A percentile compares a stretch with the other conserved stretches of the same genome.
phyloP scores from a whole-genome alignment of 35 echinoderm and acorn worm genomes.

The Eucidaris tribuloides region DNA sequence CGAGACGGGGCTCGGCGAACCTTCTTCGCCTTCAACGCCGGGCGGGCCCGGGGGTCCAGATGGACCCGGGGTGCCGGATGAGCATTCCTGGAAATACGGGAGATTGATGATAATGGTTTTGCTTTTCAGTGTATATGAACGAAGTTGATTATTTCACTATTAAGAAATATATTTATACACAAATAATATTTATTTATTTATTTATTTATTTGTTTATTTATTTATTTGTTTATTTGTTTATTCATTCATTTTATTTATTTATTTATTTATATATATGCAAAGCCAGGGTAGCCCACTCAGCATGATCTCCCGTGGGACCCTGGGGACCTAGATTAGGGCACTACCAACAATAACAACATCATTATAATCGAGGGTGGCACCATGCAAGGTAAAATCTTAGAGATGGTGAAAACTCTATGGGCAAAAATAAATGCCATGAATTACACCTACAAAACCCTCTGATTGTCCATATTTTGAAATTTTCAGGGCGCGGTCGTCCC shows the following conservation, averaged over 20 bases:
- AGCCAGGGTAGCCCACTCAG: too few relatives aligned
- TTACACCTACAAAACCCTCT: background rate
- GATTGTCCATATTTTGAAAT: background rate
- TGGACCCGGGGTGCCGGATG: slow-evolving; percentile 48
- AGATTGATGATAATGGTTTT: background rate
- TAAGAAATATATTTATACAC: background rate
- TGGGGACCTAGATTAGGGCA: too few relatives aligned
- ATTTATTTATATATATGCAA: background rate
- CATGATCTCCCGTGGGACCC: too few relatives aligned
- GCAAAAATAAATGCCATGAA: background rate
- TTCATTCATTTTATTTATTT: background rate
- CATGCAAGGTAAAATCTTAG: too few relatives aligned
- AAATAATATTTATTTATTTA: background rate
- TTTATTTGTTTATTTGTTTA: background rate
- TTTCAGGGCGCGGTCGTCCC: background rate
- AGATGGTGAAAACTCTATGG: background rate
- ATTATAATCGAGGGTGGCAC: too few relatives aligned
- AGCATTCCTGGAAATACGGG: slow-evolving; percentile 58
- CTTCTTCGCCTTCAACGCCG: slow-evolving; percentile 38
- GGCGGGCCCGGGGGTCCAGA: slow-evolving; percentile 56
- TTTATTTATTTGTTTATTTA: background rate
- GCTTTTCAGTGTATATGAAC: background rate
- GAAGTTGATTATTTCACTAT: background rate
- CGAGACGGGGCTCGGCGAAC: slow-evolving; percentile 28
- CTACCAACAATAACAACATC: too few relatives aligned